Base-by-base conservation (phyloP, 1,140 invertebrate genomes). In the Caenorhabditis latens region DNA sequence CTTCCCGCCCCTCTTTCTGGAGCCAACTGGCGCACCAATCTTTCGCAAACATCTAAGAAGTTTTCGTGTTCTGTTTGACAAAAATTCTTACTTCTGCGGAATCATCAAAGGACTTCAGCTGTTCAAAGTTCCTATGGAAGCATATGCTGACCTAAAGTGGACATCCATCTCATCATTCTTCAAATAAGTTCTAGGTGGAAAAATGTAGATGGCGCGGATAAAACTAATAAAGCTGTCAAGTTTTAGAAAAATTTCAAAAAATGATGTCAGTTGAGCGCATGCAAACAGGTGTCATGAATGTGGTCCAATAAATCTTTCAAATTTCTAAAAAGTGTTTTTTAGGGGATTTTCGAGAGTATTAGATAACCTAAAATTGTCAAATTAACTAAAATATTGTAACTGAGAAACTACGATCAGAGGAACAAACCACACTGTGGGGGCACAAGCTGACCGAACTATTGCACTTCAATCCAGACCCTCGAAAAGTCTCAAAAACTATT, bases 401-500 rank as follows among this genome's bases (percentile, higher is more conserved):
- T 32, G 32, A 32, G 32, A 16, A 58, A 14, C 55, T 58, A 13
- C 55, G 58, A 63, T 63, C n/a, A 63, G 43, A 50, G 48, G 46
- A 79, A 79, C 71, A 50, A 48, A 50, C 32, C 43, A 50, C 43
- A 79, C 16, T 1, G 53, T 24, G 2, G 8, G 24, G 13, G 32
- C 9, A 32, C 61, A 7, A 53, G 24, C 71, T 50, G 46, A 50
- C n/a, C 46, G 46, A 79, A 79, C 71, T 79, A 79, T 79, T 79
- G 46, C 71, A 79, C 71, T 75, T 79, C 71, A 79, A 50, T 24
- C 1, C 4, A 50, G 4, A 46, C 46, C 14, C 71, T 79, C 46
- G 71, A 79, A 79, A 53, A 79, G 46, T 24, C 46, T 79, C 71
- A 79, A 79, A 71, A 79, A 50, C 46, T 79, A 79, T 79, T 79